Base-by-base conservation (phyloP, 2,888 invertebrate species). In the Synanthedon myopaeformis region DNA sequence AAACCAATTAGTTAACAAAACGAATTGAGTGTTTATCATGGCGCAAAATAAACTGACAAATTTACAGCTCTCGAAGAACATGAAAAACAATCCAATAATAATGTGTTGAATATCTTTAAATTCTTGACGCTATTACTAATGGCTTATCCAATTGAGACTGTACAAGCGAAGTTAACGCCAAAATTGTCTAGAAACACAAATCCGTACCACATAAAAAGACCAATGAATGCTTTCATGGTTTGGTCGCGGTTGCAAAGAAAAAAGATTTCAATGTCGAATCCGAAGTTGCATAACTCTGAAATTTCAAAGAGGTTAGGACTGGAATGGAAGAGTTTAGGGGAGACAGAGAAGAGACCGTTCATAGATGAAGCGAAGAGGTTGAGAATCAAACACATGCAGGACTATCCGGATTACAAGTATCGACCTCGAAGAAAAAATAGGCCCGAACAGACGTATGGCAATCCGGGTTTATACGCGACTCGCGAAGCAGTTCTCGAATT, bases 151-250 rank as follows among this genome's bases (percentile, higher is more conserved):
- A 58, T 81, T 55, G 78, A 81, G 51, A 51, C 58, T n/a, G 63
- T 69, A 13, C 57, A 66, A 14, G 53, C 67, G n/a, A 80, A 81
- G 61, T 69, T 72, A 35, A 59, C 66, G 14, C 67, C 71, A 19
- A 83, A 83, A 59, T 54, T 79, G 51, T 66, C 83, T 49, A 92
- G 93, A 59, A 92, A 94, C 13, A 66, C 79, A 0, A 85, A 83
- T 51, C 83, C 85, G 0, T 86, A 82, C 55, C 96, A 97, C 78
- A 97, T 98, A 66, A 98, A 98, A 76, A 89, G 98, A 61, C 98
- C 98, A 12, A 98, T 98, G 98, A 98, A 98, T 81, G 98, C 98
- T 1, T 98, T 98, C 85, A 98, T 98, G 98, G 98, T 98, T 12
- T 98, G 98, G 97, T 97, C 97, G 10, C 86, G 97, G 54, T 86